Evolutionary conservation across 64 coral and sea anemone genomes (phyloP), one percentile per base, ranked within the genome.

Genomic region (Catalaphyllia jardinei): DNA sequence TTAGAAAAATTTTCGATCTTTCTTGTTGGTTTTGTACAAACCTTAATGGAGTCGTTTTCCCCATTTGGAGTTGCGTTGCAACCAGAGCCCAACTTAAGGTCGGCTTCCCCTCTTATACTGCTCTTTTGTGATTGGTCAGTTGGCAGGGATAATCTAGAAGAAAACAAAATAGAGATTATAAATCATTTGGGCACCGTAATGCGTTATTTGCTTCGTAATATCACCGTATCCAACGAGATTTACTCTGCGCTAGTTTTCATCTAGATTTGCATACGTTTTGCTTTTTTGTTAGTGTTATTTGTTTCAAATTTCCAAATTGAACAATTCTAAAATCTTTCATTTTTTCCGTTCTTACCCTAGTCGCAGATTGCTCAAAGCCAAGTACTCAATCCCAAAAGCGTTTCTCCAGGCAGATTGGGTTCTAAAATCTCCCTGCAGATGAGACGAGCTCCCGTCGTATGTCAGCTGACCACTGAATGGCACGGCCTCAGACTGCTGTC

Each of bases 321-420:
- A 39, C 4, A 39, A 39, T 39, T 39, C 38, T 39, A n/a, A 39
- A 39, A 39, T 39, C 38, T 39, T 39, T 39, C 38, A 2, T 39
- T 39, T 39, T 46, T 46, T 52, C 19, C 20, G 13, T 14, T 11
- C 63, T 71, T 91, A 99, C 97, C 97, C 93, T 72, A 91, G 50
- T 46, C 57, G 83, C 20, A 99, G 77, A 19, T 95, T 92, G 27
- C 80, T 99, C 22, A 95, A 46, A 9, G 94, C 91, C 28, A 99
- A 89, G 52, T 88, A 55, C 15, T 81, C 65, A 29, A 95, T 78
- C 0, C 94, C 94, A 88, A 99, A 93, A 10, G 97, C 94, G 3
- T 88, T 91, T 8, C 31, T 76, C 97, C 97, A 99, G 17, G 77
- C 52, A 15, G 87, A 50, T 15, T 90, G 16, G 29, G 90, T 89